Conservation (phyloP, 2,888 invertebrate genomes). For the Cerceris rybyensis region DNA sequence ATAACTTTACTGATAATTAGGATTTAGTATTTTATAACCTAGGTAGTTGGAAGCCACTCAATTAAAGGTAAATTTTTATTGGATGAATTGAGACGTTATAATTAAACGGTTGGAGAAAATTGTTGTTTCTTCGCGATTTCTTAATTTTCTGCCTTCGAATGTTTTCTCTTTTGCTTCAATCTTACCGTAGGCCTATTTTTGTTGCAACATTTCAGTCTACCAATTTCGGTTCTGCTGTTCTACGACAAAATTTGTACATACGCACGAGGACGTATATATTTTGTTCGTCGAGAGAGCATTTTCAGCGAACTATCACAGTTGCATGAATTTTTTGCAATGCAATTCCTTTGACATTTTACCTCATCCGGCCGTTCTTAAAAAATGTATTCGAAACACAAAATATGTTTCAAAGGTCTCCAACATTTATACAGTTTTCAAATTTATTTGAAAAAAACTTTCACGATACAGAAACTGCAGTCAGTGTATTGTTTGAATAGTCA, state of each 20-base stretch:
- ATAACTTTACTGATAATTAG: no score
- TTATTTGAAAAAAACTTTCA: no score
- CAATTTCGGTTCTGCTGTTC: slow-evolving; percentile 20
- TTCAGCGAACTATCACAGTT: background rate
- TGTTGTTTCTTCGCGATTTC: background rate
- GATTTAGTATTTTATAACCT: no score
- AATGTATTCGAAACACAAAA: no score
- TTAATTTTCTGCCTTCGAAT: slow-evolving; percentile 8
- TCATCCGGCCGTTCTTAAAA: no score
- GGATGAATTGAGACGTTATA: background rate
- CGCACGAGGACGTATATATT: background rate
- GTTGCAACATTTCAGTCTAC: slow-evolving; percentile 29
- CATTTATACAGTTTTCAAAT: no score
- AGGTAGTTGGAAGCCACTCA: background rate
- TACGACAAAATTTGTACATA: slow-evolving; percentile 27
- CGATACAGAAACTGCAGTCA: no score
- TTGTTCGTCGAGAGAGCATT: background rate
- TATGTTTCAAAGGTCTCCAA: no score
- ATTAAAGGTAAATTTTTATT: background rate
- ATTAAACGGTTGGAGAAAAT: background rate
- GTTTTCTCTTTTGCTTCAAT: slow-evolving; percentile 6
- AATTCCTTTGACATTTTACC: background rate
- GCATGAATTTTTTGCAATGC: slow-evolving; percentile 2
- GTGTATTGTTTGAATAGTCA: no score
- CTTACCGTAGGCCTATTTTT: slow-evolving; percentile 5